Percentiles rank a stretch among this genome's conserved stretches.
Evolutionary conservation across 2,797 vertebrate genomes (phyloP).

Genomic region (Sebastiscus albofasciatus): DNA sequence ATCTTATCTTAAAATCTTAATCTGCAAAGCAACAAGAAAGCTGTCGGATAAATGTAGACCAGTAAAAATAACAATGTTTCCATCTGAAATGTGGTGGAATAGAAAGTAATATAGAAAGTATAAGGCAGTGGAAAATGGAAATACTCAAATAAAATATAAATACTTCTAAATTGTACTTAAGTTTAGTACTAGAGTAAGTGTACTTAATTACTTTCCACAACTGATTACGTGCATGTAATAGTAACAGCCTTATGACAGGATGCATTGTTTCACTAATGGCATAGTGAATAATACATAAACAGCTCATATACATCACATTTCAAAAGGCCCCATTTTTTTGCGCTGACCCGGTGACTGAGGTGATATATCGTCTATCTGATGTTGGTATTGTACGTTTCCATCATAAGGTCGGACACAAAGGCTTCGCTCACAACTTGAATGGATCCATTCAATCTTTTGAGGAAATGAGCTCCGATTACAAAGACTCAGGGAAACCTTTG

Average conservation of each 20-base stretch:
- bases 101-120: too few species aligned
- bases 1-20: background rate
- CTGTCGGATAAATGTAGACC: background rate
- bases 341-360: background rate
- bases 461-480: background rate
- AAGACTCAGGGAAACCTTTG: background rate
- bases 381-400: slow-evolving; percentile 1
- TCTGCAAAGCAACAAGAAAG: background rate
- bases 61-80: background rate
- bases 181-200: too few species aligned
- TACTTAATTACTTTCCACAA: background rate
- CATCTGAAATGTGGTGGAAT: background rate
- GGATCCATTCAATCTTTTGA: slow-evolving; percentile 18
- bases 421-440: background rate
- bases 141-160: background rate
- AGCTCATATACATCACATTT: background rate
- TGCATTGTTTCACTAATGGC: background rate
- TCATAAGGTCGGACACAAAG: slow-evolving; percentile 31
- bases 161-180: too few species aligned
- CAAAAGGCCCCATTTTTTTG: background rate
- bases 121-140: background rate
- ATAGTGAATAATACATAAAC: background rate
- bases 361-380: slow-evolving; percentile 24
- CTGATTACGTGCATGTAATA: background rate
- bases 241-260: background rate